Evolutionary conservation across 2,888 invertebrate species (phyloP), one percentile per base, ranked within the genome.

Genomic region (Poecilus cupreus): DNA sequence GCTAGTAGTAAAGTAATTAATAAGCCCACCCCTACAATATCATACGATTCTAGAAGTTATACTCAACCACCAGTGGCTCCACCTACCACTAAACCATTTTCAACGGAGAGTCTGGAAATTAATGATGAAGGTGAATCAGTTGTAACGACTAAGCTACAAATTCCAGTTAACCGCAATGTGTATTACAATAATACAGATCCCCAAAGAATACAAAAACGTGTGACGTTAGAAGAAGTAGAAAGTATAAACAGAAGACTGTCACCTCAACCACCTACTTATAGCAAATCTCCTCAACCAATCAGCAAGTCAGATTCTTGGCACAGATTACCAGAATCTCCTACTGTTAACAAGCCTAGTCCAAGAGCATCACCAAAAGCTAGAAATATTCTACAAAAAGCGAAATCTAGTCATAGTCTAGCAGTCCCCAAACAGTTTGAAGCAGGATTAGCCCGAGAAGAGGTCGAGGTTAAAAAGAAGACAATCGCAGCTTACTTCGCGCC

Each of bases 261-360:
- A 4, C 64, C 64, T 37, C 8, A 10, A 6, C 72, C 22, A 2
- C 10, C n/a, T 2, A n/a, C n/a, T n/a, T n/a, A n/a, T n/a, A 24
- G 43, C 4, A 72, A 72, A 46, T 32, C 32, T n/a, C 85, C 86
- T 84, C 85, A 86, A 82, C 88, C 88, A n/a, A 86, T 93, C 8
- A 93, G 92, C 85, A 94, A 95, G 87, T 95, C 95, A 6, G 95
- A 95, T 87, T 95, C 95, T 2, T 96, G 95, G 96, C 94, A 95
- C 87, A 94, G 95, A 64, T 8, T 81, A 8, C 18, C 49, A 22
- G 60, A 74, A 32, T 13, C 22, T 86, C 83, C 83, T 82, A 4
- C 83, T 83, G 32, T 32, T 0, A 24, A 54, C 32, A 88, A 90
- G 82, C 89, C 89, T 11, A 87, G 88, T 2, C 86, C 89, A 60